Evolutionary conservation across 1,140 invertebrate species (phyloP).

Genomic region (Drosophila rufa): DNA sequence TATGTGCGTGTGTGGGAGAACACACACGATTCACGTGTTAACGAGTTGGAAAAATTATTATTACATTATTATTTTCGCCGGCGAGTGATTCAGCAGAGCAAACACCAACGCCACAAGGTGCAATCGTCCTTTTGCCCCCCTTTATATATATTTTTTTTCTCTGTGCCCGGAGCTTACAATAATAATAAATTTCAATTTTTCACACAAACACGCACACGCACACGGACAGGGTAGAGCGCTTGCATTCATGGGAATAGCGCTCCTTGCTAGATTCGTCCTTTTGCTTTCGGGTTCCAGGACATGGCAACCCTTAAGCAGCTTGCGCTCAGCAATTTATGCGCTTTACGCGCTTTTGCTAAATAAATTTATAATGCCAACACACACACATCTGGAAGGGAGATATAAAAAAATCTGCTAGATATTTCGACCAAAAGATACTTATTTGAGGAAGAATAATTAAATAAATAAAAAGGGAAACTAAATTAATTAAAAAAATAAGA

Average conservation of each 20-base stretch:
- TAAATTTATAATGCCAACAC: conserved; percentile 74
- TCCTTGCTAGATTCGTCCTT: conserved; percentile 34
- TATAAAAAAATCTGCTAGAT: conserved; percentile 5
- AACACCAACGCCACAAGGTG: conserved; percentile 50
- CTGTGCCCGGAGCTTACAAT: conserved; percentile 64
- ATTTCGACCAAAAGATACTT: conserved; percentile 18
- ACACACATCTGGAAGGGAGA: conserved; percentile 12
- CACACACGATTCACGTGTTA: conserved; percentile 70
- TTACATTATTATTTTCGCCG: conserved; percentile 82
- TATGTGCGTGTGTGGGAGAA: conserved; percentile 5
- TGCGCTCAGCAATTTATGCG: conserved; percentile 74
- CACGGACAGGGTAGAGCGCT: background rate
- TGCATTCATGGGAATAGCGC: conserved; percentile 46
- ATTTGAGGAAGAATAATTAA: background rate
- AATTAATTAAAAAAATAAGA: background rate
- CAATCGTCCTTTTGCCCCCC: conserved; percentile 5
- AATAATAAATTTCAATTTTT: conserved; percentile 81
- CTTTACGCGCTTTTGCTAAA: conserved; percentile 75
- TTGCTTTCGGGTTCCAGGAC: conserved; percentile 18
- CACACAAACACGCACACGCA: conserved; percentile 51
- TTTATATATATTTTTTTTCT: conserved; percentile 13
- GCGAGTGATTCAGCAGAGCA: conserved; percentile 59
- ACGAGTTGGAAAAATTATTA: conserved; percentile 84
- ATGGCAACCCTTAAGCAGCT: conserved; percentile 68
- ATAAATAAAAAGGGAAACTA: too few relatives aligned